A percentile compares a stretch with the other conserved stretches of the same genome.
Evolutionary conservation across 2,797 vertebrate species (phyloP).

Genomic region (Psittacula echo): DNA sequence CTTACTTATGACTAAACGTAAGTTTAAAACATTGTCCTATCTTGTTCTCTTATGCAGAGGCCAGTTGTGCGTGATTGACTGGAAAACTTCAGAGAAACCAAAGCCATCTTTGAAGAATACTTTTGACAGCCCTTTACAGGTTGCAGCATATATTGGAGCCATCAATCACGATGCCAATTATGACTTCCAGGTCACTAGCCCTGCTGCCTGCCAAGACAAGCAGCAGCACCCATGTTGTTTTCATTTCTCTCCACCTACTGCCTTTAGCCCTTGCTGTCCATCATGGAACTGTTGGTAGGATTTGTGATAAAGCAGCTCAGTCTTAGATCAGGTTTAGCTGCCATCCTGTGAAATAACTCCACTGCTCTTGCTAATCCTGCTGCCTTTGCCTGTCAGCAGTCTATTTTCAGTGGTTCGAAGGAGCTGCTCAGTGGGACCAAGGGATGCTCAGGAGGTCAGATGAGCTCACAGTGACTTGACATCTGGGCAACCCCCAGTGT

Average conservation of each 20-base stretch:
- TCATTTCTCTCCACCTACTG: not conserved
- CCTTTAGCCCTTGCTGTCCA: not conserved
- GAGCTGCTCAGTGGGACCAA: not conserved
- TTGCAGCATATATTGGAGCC: constrained; percentile 93
- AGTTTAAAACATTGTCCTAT: not conserved
- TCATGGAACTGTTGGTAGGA: not conserved
- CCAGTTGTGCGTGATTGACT: constrained; percentile 92
- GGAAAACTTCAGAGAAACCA: constrained; percentile 96
- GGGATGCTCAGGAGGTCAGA: not conserved
- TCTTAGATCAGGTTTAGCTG: not conserved
- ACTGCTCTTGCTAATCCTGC: not conserved
- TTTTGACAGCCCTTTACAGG: constrained; percentile 94
- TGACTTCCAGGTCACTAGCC: constrained; percentile 88
- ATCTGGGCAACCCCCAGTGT: not conserved
- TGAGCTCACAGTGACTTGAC: not conserved
- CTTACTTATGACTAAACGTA: not conserved
- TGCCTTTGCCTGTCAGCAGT: not conserved
- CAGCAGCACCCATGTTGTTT: not conserved
- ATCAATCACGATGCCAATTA: constrained; percentile 91
- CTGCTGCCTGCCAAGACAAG: not conserved
- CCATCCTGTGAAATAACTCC: not conserved
- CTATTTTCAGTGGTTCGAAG: not conserved
- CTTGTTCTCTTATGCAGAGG: constrained; percentile 77
- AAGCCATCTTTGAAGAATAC: constrained; percentile 90
- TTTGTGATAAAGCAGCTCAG: not conserved